Percentiles rank a stretch among this genome's conserved stretches.
phyloP scores from a whole-genome alignment of 2,113 vertebrate species.

The Megaceryle torquata region DNA sequence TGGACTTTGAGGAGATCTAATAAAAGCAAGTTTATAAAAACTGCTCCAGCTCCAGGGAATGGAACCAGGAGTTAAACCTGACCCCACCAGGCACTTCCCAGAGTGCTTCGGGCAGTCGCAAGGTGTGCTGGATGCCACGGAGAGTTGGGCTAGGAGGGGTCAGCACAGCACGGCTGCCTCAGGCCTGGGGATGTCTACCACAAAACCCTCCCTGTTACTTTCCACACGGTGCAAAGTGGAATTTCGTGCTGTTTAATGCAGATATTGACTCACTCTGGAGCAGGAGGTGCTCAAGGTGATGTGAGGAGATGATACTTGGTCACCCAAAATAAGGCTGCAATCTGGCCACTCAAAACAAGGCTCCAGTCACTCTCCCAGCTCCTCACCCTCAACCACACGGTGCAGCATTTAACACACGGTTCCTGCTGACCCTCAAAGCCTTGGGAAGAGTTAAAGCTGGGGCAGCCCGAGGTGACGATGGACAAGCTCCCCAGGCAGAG shows the following conservation, averaged over 20 bases:
- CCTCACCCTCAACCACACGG: not conserved
- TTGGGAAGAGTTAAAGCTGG: not conserved
- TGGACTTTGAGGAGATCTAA: not conserved
- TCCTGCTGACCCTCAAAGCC: not conserved
- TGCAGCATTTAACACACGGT: accelerated
- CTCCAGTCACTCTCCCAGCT: not conserved
- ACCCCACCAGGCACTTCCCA: not conserved
- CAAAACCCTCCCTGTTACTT: not conserved
- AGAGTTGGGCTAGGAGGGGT: constrained; percentile 4
- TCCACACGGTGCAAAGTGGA: not conserved
- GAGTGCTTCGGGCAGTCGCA: not conserved
- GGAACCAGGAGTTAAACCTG: not conserved
- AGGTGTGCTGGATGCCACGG: not conserved
- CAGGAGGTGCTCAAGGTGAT: not conserved
- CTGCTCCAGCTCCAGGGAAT: not conserved
- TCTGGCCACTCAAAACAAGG: not conserved
- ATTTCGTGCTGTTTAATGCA: accelerated
- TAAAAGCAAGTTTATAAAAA: not conserved
- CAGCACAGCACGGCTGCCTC: not conserved
- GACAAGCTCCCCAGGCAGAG: not conserved
- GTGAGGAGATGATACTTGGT: not conserved
- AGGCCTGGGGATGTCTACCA: not conserved
- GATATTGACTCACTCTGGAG: not conserved
- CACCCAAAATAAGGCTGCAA: not conserved
- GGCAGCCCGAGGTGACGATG: not conserved